Evolutionary conservation across 2,888 invertebrate species (phyloP), one percentile per base, ranked within the genome.

Genomic region (Archaeoteleia sp.): DNA sequence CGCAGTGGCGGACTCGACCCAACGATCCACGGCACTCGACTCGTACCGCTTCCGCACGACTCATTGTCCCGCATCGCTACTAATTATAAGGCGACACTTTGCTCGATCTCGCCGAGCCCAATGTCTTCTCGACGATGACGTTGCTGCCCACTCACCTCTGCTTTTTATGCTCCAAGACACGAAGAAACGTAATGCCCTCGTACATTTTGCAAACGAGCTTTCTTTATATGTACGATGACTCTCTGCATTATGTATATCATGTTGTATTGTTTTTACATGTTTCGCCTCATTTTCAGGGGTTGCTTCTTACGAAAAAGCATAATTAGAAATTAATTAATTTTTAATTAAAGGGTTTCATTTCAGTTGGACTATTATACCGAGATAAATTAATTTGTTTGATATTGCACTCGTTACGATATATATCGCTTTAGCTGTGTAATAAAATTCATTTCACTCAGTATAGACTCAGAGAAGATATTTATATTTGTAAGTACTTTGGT

Each of bases 51-150:
- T 57, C 57, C 29, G 34, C 54, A 58, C 67, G 58, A 55, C 69
- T 67, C 72, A 71, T 75, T 68, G 67, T 73, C 67, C 57, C 57
- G 66, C 70, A 72, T 73, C 67, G 74, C 66, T 72, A 67, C 76
- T 77, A 79, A 80, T 80, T 76, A 75, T 74, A 73, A 74, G 74
- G 68, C 57, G 72, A 76, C 78, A 72, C 74, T 74, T 70, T 67
- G 46, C 48, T 46, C 37, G 46, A 51, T 54, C 60, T 60, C 54
- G 20, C 30, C 43, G 60, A 66, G 54, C 53, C 57, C 40, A 67
- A 67, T 62, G 67, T 62, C 34, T 34, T 6, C 34, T 34, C 61
- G 57, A 51, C 61, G 67, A 67, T 53, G 66, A 60, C 63, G 70
- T 57, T 53, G 49, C 66, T n/a, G 39, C 46, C 53, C 60, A 61